These are phyloP conservation scores for Pitta sordida DNA, from an alignment of 2,113 vertebrate species.

Conservation along the genomic window DNA sequence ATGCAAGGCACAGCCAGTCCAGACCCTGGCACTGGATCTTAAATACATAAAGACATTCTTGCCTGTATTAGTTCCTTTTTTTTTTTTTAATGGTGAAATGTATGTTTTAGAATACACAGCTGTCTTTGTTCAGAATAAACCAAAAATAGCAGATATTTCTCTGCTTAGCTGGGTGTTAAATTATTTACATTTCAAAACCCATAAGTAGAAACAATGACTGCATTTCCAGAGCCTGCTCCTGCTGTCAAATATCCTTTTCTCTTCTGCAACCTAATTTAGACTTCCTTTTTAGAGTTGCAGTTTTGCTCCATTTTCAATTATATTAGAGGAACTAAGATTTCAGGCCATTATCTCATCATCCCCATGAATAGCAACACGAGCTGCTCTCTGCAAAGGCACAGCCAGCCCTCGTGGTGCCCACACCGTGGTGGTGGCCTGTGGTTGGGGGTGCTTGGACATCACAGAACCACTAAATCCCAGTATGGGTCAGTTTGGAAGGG, in stretches of 20 bases:
- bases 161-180: constrained; percentile 61
- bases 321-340: constrained; percentile 26
- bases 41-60: constrained; percentile 29
- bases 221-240: constrained; percentile 48
- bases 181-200: constrained; percentile 74
- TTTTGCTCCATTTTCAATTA: constrained; percentile 37
- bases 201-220: constrained; percentile 63
- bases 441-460: neutral
- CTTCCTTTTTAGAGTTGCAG: constrained; percentile 39
- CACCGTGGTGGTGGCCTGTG: rapidly evolving
- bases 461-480: neutral
- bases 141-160: constrained; percentile 65
- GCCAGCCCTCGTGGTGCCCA: neutral
- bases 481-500: neutral
- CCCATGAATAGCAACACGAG: neutral
- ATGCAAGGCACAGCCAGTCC: neutral
- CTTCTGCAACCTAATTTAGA: constrained; percentile 61
- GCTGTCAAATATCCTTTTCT: constrained; percentile 64
- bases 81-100: constrained; percentile 31
- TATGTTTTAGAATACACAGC: constrained; percentile 65
- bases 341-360: constrained; percentile 46
- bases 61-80: neutral
- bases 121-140: constrained; percentile 65
- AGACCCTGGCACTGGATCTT: neutral
- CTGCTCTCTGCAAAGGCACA: neutral